Percentiles rank a stretch among this genome's conserved stretches.
Evolutionary conservation across 2,888 invertebrate genomes (phyloP).

Genomic region (Stictocephala bisonia): DNA sequence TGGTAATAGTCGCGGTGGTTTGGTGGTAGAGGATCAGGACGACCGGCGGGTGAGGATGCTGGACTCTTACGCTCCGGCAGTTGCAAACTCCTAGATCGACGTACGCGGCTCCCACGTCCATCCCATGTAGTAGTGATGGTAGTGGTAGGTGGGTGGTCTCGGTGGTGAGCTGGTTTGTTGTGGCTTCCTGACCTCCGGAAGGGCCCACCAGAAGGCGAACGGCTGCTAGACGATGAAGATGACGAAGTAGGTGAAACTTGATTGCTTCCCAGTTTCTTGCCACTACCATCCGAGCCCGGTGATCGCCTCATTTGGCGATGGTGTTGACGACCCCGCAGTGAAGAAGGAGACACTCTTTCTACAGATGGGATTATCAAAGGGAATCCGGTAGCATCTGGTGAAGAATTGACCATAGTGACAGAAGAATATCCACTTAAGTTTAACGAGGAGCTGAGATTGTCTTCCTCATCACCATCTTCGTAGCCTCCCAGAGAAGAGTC

Average conservation of each 20-base stretch:
- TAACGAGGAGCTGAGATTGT: conserved; percentile 66
- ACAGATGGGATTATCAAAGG: conserved; percentile 56
- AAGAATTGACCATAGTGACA: conserved; percentile 61
- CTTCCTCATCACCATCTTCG: conserved; percentile 68
- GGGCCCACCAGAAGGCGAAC: conserved; percentile 59
- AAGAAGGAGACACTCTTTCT: conserved; percentile 60
- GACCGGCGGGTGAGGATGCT: conserved; percentile 58
- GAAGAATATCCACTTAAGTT: conserved; percentile 64
- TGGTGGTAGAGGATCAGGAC: conserved; percentile 42
- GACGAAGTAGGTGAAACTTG: conserved; percentile 61
- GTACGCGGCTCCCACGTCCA: conserved; percentile 63
- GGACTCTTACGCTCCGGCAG: conserved; percentile 71
- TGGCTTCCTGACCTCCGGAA: conserved; percentile 62
- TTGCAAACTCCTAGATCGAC: conserved; percentile 72
- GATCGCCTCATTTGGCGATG: conserved; percentile 60
- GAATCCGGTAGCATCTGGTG: conserved; percentile 61
- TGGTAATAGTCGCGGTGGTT: conserved; percentile 28
- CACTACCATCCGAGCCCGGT: conserved; percentile 63
- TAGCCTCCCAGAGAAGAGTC: conserved; percentile 68
- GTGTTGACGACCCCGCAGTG: conserved; percentile 49
- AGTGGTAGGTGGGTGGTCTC: conserved; percentile 43
- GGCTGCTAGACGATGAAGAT: conserved; percentile 57
- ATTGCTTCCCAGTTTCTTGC: conserved; percentile 61
- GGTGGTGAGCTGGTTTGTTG: conserved; percentile 44
- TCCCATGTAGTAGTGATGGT: too few relatives aligned